A percentile compares a stretch with the other conserved stretches of the same genome.
phyloP scores from a whole-genome alignment of 1,140 invertebrate species.

The Chionoecetes opilio region DNA sequence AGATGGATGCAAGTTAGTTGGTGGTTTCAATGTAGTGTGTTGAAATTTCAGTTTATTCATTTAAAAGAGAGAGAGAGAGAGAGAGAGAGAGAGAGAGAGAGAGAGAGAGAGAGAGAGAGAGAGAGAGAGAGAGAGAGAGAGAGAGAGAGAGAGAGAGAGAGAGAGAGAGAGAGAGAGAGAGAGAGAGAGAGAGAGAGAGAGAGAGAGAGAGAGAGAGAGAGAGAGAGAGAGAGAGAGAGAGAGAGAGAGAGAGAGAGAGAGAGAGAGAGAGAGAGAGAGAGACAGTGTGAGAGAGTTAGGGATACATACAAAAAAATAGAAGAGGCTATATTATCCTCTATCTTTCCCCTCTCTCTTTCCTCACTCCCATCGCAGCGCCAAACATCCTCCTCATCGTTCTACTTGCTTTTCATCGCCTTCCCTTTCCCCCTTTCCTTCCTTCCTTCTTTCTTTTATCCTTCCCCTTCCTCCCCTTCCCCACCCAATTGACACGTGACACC shows the following conservation, averaged over 20 bases:
- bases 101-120: conserved; percentile 38
- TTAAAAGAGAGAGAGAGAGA: neutral
- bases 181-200: neutral
- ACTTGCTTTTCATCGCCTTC: neutral
- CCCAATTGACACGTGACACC: conserved; percentile 30
- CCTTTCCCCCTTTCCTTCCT: neutral
- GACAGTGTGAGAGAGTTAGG: no score
- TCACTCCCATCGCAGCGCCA: neutral
- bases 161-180: neutral
- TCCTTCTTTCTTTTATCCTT: neutral
- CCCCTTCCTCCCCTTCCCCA: neutral
- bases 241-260: neutral
- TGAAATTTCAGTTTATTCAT: neutral
- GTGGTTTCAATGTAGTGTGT: neutral
- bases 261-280: neutral
- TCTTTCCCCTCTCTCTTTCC: neutral
- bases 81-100: conserved; percentile 27
- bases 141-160: conserved; percentile 33
- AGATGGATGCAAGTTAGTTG: no score
- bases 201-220: no score
- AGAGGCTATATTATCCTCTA: neutral
- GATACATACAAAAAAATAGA: neutral
- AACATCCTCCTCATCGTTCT: neutral
- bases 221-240: no score
- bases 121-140: neutral